phyloP scores from a whole-genome alignment of 2,797 vertebrate genomes.

The Sebastiscus albofasciatus region DNA sequence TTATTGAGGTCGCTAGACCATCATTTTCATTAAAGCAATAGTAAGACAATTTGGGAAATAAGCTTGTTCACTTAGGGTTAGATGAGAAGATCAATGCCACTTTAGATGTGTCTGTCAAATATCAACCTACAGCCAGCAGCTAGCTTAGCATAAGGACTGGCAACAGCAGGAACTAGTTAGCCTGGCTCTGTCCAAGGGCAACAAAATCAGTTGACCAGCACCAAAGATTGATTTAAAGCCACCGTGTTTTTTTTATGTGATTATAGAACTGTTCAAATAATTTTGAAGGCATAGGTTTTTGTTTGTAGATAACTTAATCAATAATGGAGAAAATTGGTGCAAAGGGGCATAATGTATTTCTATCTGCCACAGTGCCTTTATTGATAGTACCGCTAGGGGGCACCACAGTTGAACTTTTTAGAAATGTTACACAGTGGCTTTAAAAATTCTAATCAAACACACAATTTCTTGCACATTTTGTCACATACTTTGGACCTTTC shows the following conservation, averaged over 20 bases:
- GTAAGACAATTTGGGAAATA: background rate
- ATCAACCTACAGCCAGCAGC: background rate
- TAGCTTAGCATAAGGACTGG: background rate
- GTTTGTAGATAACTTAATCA: background rate
- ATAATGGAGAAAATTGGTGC: background rate
- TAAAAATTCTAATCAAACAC: background rate
- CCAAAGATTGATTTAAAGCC: background rate
- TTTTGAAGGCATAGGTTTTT: background rate
- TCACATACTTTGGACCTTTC: background rate
- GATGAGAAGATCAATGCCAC: background rate
- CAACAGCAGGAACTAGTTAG: background rate
- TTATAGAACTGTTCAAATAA: background rate
- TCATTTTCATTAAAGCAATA: background rate
- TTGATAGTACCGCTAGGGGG: background rate
- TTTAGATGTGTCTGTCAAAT: background rate
- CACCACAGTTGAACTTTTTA: background rate
- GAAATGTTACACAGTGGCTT: background rate
- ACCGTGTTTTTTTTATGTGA: background rate
- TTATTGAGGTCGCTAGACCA: background rate
- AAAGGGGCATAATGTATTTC: background rate
- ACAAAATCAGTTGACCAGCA: background rate
- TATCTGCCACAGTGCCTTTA: background rate
- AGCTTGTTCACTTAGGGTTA: background rate
- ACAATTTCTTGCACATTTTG: background rate
- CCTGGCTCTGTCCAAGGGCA: background rate